Base-by-base conservation (phyloP, 1,140 invertebrate species). In the Drosophila neocordata region DNA sequence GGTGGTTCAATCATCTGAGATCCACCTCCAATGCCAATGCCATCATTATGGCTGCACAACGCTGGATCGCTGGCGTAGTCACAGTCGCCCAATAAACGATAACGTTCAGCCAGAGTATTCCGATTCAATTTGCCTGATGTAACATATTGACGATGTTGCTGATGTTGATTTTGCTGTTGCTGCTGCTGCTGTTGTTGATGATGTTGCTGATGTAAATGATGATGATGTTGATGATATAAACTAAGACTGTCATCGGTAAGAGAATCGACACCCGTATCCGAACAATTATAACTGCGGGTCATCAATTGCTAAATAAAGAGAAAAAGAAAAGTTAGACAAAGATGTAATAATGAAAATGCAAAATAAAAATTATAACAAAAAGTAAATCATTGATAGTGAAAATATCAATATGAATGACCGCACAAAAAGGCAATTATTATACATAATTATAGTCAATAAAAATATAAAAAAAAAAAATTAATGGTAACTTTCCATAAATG, bases 251-350 rank as follows among this genome's bases (percentile, higher is more conserved):
- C 90, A n/a, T 90, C 90, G 2, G 90, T 91, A 27, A 91, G 57
- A 7, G 81, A 89, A 7, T 90, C 87, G 5, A 66, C 78, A 1
- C 79, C 82, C 3, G 82, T 87, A 6, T 88, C 89, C 27, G 77
- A 72, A 69, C 90, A 91, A 31, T 90, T 91, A 53, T 91, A 91
- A 66, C 90, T 91, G 37, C 90, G 87, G 48, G 91, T 91, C 91
- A 91, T 91, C 0, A 90, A 62, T 67, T 88, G 73, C 60, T 75
- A 11, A 3, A 34, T 48, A 35, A 13, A 20, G 31, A 13, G 44
- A 35, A 11, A 35, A 27, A 18, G 7, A 15, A 1, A 15, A 6
- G 20, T 1, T 6, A 56, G 12, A 7, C 0, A 52, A 9, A 15
- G 7, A 34, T 55, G 52, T 13, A 24, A 15, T 22, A 37, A 35